Conservation (phyloP, 37 sponge, comb jelly and placozoan species). For the Petrosia ficiformis region DNA sequence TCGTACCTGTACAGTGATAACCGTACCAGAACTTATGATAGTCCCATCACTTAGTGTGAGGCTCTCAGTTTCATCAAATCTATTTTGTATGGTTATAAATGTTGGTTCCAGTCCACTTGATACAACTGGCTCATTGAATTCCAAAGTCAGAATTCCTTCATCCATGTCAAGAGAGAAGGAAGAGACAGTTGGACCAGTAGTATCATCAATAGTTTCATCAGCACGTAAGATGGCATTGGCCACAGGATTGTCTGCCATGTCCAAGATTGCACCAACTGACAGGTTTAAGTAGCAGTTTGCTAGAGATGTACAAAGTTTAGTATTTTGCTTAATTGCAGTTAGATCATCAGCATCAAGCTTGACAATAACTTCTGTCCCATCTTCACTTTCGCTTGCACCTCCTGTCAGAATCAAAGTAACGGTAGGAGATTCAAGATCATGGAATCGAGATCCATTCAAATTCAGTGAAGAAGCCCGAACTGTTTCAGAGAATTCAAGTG, state of each 20-base stretch:
- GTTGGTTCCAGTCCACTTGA: slow-evolving; percentile 37
- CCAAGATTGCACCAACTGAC: slow-evolving; percentile 29
- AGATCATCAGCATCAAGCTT: slow-evolving; percentile 26
- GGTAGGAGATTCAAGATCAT: slow-evolving; percentile 4
- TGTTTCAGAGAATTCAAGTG: slow-evolving; percentile 80
- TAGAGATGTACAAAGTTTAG: slow-evolving; percentile 39
- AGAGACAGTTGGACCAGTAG: slow-evolving; percentile 54
- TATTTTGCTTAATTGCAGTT: slow-evolving; percentile 39
- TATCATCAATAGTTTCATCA: slow-evolving; percentile 40
- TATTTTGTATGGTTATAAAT: slow-evolving; percentile 67
- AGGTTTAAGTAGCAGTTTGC: slow-evolving; percentile 65
- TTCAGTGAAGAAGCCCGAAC: slow-evolving; percentile 57
- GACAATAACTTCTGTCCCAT: slow-evolving; percentile 45
- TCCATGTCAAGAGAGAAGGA: slow-evolving; percentile 69
- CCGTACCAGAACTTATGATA: not conserved
- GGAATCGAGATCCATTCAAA: slow-evolving; percentile 32
- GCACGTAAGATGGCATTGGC: slow-evolving; percentile 18
- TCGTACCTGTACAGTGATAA: slow-evolving; percentile 14
- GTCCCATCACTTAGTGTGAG: slow-evolving; percentile 64
- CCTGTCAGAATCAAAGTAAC: slow-evolving; percentile 29
- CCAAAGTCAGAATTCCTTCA: slow-evolving; percentile 48
- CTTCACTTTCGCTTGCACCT: slow-evolving; percentile 40
- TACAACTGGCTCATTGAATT: slow-evolving; percentile 77
- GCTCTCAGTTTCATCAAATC: not conserved
- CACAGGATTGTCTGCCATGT: slow-evolving; percentile 57